A percentile compares a stretch with the other conserved stretches of the same genome.
phyloP scores from a whole-genome alignment of 2,113 vertebrate genomes.

The Aythya baeri region DNA sequence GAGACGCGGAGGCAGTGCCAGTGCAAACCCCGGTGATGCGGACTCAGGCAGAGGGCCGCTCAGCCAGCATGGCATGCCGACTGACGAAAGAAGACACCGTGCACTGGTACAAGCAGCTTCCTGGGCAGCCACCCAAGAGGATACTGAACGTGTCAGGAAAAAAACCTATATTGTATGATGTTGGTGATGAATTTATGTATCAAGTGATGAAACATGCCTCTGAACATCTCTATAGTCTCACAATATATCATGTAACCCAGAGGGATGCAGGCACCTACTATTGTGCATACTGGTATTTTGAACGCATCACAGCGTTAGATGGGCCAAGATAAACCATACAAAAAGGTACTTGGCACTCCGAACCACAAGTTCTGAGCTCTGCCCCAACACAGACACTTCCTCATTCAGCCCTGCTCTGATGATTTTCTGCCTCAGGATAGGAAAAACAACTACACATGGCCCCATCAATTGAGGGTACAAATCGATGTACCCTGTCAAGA shows the following conservation, averaged over 20 bases:
- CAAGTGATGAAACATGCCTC: rapidly evolving
- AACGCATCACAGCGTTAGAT: rapidly evolving
- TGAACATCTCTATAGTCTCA: rapidly evolving
- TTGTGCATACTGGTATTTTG: not conserved
- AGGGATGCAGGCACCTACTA: constrained; percentile 1
- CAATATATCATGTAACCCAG: rapidly evolving
- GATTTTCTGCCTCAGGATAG: not conserved
- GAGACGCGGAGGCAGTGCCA: not conserved
- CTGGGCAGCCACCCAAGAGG: rapidly evolving
- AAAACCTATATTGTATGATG: rapidly evolving
- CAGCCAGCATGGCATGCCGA: too few species aligned
- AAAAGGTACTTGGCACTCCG: too few species aligned
- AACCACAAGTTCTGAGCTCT: too few species aligned
- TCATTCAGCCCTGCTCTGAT: too few species aligned
- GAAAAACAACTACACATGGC: too few species aligned
- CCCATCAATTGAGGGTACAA: too few species aligned
- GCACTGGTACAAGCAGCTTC: constrained; percentile 30
- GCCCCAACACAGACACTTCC: too few species aligned
- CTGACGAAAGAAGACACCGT: not conserved
- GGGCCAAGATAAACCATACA: not conserved
- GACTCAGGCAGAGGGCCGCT: too few species aligned
- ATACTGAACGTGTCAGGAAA: rapidly evolving
- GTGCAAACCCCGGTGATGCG: not conserved
- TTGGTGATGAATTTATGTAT: rapidly evolving
- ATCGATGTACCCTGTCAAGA: too few species aligned